Evolutionary conservation across 2,113 vertebrate genomes (phyloP).

Genomic region (Trichechus manatus): DNA sequence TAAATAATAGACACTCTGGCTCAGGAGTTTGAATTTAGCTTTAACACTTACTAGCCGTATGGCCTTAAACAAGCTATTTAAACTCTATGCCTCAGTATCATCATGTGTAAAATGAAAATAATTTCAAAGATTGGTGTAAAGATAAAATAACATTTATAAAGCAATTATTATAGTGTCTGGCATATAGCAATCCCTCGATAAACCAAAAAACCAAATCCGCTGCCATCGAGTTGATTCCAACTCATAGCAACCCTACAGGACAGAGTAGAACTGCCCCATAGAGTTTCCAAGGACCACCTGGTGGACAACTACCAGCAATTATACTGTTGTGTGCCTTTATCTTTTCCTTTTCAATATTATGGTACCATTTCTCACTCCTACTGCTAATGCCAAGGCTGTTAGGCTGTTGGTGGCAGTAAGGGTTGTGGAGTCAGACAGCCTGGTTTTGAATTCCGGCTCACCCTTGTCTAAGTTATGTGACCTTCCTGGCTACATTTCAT

Average conservation of each 20-base stretch:
- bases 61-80: conserved; percentile 17
- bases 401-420: neutral
- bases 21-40: conserved; percentile 44
- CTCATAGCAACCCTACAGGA: no score
- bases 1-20: neutral
- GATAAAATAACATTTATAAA: conserved; percentile 38
- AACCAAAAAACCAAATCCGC: no score
- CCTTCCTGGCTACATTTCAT: neutral
- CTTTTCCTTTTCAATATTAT: neutral
- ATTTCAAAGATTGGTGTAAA: conserved; percentile 42
- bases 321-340: neutral
- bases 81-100: neutral
- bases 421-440: neutral
- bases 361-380: conserved; percentile 46
- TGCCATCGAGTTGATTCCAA: no score
- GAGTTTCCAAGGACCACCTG: no score
- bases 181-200: conserved; percentile 12
- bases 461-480: neutral
- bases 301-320: no score
- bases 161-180: neutral
- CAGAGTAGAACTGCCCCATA: no score
- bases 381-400: conserved; percentile 8
- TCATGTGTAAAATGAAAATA: conserved; percentile 54
- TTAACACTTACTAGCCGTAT: neutral
- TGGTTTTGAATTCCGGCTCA: conserved; percentile 43